Evolutionary conservation across 2,113 vertebrate genomes (phyloP).

Genomic region (Oryzias melastigma): DNA sequence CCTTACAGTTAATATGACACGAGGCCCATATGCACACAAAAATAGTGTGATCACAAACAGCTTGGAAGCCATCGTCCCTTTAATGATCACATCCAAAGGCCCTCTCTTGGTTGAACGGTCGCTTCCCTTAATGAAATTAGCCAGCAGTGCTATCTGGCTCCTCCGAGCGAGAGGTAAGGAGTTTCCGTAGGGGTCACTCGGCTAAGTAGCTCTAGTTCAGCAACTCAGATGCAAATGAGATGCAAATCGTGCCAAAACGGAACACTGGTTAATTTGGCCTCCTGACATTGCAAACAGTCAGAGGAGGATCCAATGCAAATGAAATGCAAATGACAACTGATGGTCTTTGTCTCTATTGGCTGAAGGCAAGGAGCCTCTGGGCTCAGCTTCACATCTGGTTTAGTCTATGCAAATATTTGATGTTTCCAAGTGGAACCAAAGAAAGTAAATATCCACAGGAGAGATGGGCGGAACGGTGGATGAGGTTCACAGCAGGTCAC

Average conservation of each 20-base stretch:
- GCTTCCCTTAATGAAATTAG: slow-evolving; percentile 78
- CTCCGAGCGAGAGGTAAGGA: slow-evolving; percentile 55
- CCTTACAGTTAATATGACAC: slow-evolving; percentile 80
- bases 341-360: slow-evolving; percentile 58
- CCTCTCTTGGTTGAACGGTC: slow-evolving; percentile 64
- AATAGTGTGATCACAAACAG: slow-evolving; percentile 76
- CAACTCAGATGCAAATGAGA: slow-evolving; percentile 78
- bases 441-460: slow-evolving; percentile 45
- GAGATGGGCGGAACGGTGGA: slow-evolving; percentile 16
- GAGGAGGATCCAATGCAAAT: slow-evolving; percentile 75
- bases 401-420: slow-evolving; percentile 63
- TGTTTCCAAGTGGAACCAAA: slow-evolving; percentile 57
- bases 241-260: slow-evolving; percentile 74
- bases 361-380: slow-evolving; percentile 41
- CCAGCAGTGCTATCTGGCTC: slow-evolving; percentile 55
- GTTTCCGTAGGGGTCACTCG: slow-evolving; percentile 71
- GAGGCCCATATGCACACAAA: slow-evolving; percentile 64
- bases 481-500: slow-evolving; percentile 52
- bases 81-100: slow-evolving; percentile 74
- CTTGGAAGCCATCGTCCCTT: slow-evolving; percentile 68
- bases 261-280: slow-evolving; percentile 82
- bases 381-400: slow-evolving; percentile 36
- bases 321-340: slow-evolving; percentile 75
- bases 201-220: slow-evolving; percentile 76
- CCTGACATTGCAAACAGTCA: slow-evolving; percentile 79